These are phyloP conservation scores for Julus scanicus DNA, from an alignment of 2,888 invertebrate genomes.

Conservation along the genomic window DNA sequence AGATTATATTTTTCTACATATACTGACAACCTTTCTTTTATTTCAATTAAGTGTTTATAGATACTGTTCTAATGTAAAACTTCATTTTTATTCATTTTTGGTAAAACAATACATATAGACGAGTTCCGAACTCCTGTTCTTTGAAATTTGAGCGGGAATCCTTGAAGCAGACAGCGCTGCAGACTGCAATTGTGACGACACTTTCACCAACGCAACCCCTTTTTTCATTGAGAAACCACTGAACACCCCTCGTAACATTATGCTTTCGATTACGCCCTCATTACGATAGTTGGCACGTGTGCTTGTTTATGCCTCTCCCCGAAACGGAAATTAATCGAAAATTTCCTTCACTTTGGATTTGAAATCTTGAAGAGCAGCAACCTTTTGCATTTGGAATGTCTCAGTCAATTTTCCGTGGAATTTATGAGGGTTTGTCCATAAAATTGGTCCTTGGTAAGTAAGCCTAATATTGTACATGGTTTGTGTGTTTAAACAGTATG, in stretches of 20 bases:
- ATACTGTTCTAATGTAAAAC: too few relatives aligned
- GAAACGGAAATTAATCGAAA: background rate
- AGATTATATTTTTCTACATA: too few relatives aligned
- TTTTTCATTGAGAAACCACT: background rate
- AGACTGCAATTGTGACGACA: background rate
- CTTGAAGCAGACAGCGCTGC: background rate
- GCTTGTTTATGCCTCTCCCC: slow-evolving; percentile 15
- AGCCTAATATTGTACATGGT: background rate
- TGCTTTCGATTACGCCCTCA: background rate
- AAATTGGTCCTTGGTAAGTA: background rate
- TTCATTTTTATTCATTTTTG: too few relatives aligned
- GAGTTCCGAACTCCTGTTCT: too few relatives aligned
- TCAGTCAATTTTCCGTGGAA: background rate
- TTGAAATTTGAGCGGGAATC: background rate
- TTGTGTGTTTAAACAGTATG: background rate
- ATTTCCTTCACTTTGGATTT: background rate
- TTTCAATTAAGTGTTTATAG: too few relatives aligned
- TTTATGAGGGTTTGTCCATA: background rate
- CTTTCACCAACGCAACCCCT: background rate
- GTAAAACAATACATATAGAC: too few relatives aligned
- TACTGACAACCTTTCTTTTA: too few relatives aligned
- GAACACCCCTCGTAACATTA: background rate
- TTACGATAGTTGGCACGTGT: slow-evolving; percentile 14
- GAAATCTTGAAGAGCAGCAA: background rate
- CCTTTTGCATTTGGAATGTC: background rate